phyloP scores from a whole-genome alignment of 2,113 vertebrate genomes.

The Carassius auratus region DNA sequence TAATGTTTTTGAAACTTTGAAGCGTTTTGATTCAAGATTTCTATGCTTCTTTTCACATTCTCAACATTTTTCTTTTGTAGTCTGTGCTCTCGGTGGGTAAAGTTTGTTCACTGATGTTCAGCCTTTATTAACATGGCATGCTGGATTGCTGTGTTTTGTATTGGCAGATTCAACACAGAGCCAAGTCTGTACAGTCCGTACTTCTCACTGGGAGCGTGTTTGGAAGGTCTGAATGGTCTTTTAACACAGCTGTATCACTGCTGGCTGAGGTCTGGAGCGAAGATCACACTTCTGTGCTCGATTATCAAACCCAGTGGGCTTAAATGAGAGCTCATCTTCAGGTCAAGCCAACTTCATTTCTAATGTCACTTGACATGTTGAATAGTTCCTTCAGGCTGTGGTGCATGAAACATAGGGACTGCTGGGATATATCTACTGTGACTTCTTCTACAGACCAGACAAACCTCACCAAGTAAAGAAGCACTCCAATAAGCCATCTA shows the following conservation, averaged over 20 bases:
- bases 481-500: neutral
- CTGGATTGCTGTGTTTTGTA: neutral
- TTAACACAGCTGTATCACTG: constrained; percentile 87
- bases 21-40: neutral
- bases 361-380: constrained; percentile 26
- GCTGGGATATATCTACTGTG: constrained; percentile 96
- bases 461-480: constrained; percentile 92
- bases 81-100: neutral
- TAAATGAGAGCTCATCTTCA: neutral
- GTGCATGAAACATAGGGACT: constrained; percentile 94
- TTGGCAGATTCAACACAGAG: constrained; percentile 90
- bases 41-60: neutral
- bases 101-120: neutral
- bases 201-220: constrained; percentile 92
- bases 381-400: constrained; percentile 80
- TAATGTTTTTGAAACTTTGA: neutral
- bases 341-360: neutral
- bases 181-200: constrained; percentile 93
- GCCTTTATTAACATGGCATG: neutral
- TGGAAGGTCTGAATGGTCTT: constrained; percentile 92
- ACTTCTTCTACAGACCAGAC: constrained; percentile 90
- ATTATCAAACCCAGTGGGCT: neutral
- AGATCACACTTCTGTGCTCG: constrained; percentile 54
- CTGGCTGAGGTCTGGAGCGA: constrained; percentile 92
- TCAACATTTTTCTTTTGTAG: neutral